phyloP scores from a whole-genome alignment of 2,113 vertebrate genomes.

The Jacana jacana region DNA sequence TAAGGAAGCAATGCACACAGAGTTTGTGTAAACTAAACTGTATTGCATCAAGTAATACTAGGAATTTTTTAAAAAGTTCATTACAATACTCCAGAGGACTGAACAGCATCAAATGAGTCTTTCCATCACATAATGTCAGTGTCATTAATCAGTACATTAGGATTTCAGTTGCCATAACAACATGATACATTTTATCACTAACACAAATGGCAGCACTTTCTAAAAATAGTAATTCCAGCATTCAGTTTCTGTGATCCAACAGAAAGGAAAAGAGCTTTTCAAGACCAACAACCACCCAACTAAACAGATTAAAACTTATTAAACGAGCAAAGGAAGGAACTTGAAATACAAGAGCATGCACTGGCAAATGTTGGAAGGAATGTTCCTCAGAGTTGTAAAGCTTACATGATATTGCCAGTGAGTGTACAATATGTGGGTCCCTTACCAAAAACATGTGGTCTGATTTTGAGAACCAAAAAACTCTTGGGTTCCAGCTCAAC shows the following conservation, averaged over 20 bases:
- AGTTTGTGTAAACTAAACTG: not conserved
- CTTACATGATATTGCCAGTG: not conserved
- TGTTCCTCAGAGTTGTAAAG: not conserved
- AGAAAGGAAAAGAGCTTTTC: slow-evolving; percentile 30
- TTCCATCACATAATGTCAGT: slow-evolving; percentile 59
- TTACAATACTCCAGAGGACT: slow-evolving; percentile 46
- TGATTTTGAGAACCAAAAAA: not conserved
- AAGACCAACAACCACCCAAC: not conserved
- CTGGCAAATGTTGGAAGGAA: not conserved
- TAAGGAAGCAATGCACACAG: not conserved
- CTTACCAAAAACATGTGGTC: not conserved
- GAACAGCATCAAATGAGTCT: slow-evolving; percentile 25
- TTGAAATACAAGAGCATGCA: slow-evolving; percentile 5
- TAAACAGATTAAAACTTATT: not conserved
- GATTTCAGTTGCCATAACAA: slow-evolving; percentile 72
- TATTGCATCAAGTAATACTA: not conserved
- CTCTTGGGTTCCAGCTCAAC: not conserved
- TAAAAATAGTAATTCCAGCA: slow-evolving; percentile 64
- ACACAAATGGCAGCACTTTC: slow-evolving; percentile 60
- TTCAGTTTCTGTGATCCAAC: slow-evolving; percentile 44
- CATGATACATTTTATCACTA: slow-evolving; percentile 67
- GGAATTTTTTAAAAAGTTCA: not conserved
- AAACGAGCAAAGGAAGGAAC: not conserved
- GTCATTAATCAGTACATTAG: slow-evolving; percentile 67
- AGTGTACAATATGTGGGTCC: not conserved